A percentile compares a stretch with the other conserved stretches of the same genome.
phyloP scores from a whole-genome alignment of 2,797 vertebrate species.

The Chloroceryle amazona region DNA sequence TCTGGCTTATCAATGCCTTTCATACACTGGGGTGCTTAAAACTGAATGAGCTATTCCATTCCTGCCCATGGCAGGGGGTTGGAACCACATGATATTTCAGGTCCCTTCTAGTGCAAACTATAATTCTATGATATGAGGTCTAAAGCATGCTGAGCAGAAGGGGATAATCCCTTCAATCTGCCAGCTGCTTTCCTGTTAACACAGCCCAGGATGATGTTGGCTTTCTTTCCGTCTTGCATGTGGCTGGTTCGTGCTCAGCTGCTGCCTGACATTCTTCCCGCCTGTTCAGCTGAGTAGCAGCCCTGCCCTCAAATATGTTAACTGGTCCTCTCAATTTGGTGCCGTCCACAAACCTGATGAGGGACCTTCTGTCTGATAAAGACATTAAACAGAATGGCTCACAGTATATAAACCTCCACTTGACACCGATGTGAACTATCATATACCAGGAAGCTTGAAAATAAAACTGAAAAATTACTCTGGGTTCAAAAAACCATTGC shows the following conservation, averaged over 20 bases:
- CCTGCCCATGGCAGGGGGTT: neutral
- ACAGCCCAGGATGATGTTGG: neutral
- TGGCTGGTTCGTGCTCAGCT: neutral
- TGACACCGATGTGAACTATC: neutral
- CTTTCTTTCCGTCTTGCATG: neutral
- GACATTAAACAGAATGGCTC: neutral
- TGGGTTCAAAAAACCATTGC: neutral
- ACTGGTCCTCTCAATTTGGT: neutral
- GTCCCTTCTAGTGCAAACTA: neutral
- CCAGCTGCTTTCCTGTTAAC: neutral
- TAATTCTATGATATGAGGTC: neutral
- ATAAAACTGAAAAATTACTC: neutral
- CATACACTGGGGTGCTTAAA: neutral
- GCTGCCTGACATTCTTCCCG: neutral
- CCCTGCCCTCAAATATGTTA: neutral
- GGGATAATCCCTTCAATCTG: neutral
- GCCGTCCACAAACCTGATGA: neutral
- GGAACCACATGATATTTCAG: neutral
- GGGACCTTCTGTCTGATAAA: neutral
- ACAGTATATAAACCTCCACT: neutral
- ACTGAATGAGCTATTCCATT: neutral
- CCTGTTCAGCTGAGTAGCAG: neutral
- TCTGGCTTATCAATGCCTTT: neutral
- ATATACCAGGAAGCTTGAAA: neutral
- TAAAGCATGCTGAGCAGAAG: neutral